A percentile compares a stretch with the other conserved stretches of the same genome.
phyloP scores from a whole-genome alignment of 1,140 invertebrate species.

The Tetraneura akinire region DNA sequence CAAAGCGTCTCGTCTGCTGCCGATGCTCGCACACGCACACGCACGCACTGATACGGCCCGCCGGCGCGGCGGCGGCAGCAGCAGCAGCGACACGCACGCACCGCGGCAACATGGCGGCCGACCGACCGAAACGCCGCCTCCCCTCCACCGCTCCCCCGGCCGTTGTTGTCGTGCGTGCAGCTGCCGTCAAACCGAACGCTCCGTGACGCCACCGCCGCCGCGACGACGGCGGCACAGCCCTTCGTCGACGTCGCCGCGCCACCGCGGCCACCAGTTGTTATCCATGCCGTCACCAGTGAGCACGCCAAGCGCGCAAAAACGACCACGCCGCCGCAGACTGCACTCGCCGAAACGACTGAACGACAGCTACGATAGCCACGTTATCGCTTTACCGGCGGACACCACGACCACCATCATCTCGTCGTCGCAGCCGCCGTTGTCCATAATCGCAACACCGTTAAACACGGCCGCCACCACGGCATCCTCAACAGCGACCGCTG shows the following conservation, averaged over 20 bases:
- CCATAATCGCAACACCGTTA: background rate
- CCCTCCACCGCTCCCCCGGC: background rate
- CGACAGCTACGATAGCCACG: background rate
- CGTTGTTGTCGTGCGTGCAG: conserved; percentile 27
- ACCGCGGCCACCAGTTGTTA: conserved; percentile 39
- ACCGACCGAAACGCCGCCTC: conserved; percentile 45
- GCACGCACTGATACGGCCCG: conserved; percentile 14
- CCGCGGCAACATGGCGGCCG: conserved; percentile 46
- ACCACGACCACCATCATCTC: conserved; percentile 24
- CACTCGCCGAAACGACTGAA: background rate
- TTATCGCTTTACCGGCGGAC: conserved; percentile 3
- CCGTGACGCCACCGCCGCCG: conserved; percentile 26
- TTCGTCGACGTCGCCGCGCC: conserved; percentile 18
- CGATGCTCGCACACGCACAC: conserved; percentile 24
- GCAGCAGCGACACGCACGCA: conserved; percentile 35
- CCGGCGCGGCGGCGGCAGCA: background rate
- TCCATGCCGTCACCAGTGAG: conserved; percentile 48
- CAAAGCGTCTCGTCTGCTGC: conserved; percentile 48
- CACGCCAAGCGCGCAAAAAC: conserved; percentile 32
- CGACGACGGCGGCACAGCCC: conserved; percentile 23
- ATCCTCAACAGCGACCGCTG: conserved; percentile 7
- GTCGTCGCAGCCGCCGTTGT: background rate
- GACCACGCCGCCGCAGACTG: background rate
- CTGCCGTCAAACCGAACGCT: conserved; percentile 46
- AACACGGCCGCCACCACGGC: conserved; percentile 10